phyloP scores from a whole-genome alignment of 2,888 invertebrate genomes.

The Lasioglossum pauxillum region DNA sequence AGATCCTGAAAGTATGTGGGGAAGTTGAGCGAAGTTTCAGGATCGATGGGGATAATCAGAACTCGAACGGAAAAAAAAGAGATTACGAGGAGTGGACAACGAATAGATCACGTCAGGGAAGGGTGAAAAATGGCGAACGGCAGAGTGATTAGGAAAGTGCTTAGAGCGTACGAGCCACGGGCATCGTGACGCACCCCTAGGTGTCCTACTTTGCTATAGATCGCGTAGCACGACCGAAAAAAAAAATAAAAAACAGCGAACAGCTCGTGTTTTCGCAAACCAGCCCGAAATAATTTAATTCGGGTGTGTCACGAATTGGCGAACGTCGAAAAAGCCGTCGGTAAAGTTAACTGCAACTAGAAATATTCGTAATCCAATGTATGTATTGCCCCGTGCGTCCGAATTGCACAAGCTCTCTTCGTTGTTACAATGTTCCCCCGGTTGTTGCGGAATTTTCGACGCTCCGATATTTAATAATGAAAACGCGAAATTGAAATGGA shows the following conservation, averaged over 20 bases:
- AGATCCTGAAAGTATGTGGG: not conserved
- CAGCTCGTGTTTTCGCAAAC: not conserved
- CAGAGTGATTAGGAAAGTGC: slow-evolving; percentile 4
- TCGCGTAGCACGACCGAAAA: not conserved
- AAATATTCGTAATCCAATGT: not conserved
- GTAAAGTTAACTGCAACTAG: not conserved
- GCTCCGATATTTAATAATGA: slow-evolving; percentile 2
- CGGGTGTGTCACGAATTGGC: not conserved
- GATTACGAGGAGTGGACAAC: not conserved
- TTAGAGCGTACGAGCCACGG: not conserved
- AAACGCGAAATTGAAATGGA: slow-evolving; percentile 24
- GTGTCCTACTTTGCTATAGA: not conserved
- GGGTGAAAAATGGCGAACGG: not conserved
- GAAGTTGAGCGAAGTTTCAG: not conserved
- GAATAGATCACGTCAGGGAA: not conserved
- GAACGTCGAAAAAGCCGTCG: not conserved
- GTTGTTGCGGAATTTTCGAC: not conserved
- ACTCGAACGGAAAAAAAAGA: not conserved
- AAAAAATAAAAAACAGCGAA: not conserved
- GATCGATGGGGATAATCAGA: not conserved
- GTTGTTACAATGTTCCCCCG: not conserved
- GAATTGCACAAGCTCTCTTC: not conserved
- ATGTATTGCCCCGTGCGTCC: not conserved
- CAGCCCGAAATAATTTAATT: not conserved
- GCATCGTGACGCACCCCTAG: not conserved